phyloP scores from a whole-genome alignment of 2,888 invertebrate genomes.

The Melieria crassipennis region DNA sequence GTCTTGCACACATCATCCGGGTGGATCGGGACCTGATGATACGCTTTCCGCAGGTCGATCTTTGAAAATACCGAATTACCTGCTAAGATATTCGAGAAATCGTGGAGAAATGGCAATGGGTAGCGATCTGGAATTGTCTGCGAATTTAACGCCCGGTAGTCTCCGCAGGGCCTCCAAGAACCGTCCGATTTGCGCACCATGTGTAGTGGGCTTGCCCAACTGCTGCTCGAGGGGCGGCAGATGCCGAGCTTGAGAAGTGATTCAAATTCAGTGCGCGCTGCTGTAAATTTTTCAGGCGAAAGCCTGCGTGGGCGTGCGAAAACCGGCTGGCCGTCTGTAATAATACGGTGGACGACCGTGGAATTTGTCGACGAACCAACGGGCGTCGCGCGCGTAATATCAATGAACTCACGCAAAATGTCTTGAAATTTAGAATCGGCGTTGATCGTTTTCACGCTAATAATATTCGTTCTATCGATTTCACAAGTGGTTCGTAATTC shows the following conservation, averaged over 20 bases:
- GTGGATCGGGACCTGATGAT: slow-evolving; percentile 28
- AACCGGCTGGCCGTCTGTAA: not conserved
- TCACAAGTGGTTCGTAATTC: slow-evolving; percentile 5
- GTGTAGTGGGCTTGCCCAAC: slow-evolving; percentile 44
- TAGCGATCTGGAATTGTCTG: slow-evolving; percentile 24
- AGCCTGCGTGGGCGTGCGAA: slow-evolving; percentile 42
- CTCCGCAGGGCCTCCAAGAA: slow-evolving; percentile 40
- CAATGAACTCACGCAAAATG: slow-evolving; percentile 24
- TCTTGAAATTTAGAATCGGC: slow-evolving; percentile 14
- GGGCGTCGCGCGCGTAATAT: slow-evolving; percentile 20
- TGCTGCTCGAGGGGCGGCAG: no score
- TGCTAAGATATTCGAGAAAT: slow-evolving; percentile 20
- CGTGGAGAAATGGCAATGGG: slow-evolving; percentile 10
- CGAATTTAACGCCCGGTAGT: slow-evolving; percentile 31
- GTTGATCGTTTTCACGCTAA: slow-evolving; percentile 18
- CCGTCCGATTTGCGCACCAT: slow-evolving; percentile 45
- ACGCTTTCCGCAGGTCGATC: slow-evolving; percentile 29
- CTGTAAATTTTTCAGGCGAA: slow-evolving; percentile 44
- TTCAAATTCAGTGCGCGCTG: slow-evolving; percentile 12
- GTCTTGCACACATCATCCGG: slow-evolving; percentile 28
- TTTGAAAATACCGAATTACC: slow-evolving; percentile 28
- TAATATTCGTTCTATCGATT: slow-evolving; percentile 10
- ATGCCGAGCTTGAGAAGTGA: no score
- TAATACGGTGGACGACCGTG: not conserved
- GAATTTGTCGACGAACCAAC: slow-evolving; percentile 16